Base-by-base conservation (phyloP, 2,113 vertebrate genomes). In the Mionectes macconnelli region DNA sequence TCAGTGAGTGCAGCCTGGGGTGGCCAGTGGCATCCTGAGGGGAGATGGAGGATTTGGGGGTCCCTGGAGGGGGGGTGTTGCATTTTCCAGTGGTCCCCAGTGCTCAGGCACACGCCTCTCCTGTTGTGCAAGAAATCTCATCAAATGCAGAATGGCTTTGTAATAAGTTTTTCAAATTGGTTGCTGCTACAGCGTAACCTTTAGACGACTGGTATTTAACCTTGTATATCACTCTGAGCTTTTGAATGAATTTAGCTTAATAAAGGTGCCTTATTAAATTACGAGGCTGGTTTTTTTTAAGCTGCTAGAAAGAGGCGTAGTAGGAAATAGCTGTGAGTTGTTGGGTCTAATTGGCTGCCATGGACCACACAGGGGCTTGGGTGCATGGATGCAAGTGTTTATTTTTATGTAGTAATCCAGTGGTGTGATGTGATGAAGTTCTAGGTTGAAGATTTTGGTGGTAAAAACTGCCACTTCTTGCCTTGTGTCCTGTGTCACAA, bases 81-180 rank as follows among this genome's bases (percentile, higher is more conserved):
- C 25, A 28, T 52, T 49, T 57, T 64, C 72, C 42, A 3, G 74
- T 13, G 35, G 31, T 11, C 30, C 76, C 44, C 4, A 0, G 14
- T 14, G 3, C 53, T 9, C 44, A 10, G 89, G 69, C 70, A 14
- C 72, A 1, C 13, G 1, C 50, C 3, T 1, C 31, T 73, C 92
- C 80, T 90, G 64, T 42, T 66, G 92, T 87, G 80, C 79, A 90
- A 94, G 89, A 96, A 93, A 96, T 89, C 94, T 97, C 94, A 94
- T 97, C 97, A 97, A 94, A 90, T 21, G 7, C 89, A 68, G 79
- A 97, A 93, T 90, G 87, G 72, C 94, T 93, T 96, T 89, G 94
- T 96, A 96, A 96, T 95, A 97, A 93, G 89, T 93, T 92, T 97
- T 96, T 96, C 97, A 96, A 94, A 97, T 97, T 96, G 97, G 93